Conservation (phyloP, 2,888 invertebrate species). For the Mythimna ferrago region DNA sequence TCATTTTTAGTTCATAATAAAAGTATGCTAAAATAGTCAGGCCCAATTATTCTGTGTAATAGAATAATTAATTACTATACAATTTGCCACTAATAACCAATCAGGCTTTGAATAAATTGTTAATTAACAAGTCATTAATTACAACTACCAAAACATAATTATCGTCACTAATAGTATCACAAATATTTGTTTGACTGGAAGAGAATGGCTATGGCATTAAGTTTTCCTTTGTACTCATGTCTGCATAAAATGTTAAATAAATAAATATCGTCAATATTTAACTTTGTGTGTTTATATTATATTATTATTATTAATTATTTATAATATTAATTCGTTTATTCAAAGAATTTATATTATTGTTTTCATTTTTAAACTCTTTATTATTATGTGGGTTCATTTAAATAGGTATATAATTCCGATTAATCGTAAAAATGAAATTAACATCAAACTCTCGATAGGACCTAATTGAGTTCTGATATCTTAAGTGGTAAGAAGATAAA, state of each 20-base stretch:
- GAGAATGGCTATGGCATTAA: no score
- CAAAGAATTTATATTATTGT: no score
- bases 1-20: no score
- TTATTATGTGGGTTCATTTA: neutral
- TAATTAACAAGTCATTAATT: neutral
- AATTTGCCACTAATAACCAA: neutral
- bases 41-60: no score
- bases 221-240: no score
- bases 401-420: neutral
- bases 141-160: neutral
- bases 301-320: neutral
- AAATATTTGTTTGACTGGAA: neutral
- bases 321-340: no score
- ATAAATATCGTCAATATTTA: neutral
- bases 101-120: neutral
- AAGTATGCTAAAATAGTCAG: neutral
- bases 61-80: neutral
- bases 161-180: neutral
- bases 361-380: no score
- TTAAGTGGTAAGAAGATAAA: neutral
- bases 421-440: neutral
- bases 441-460: neutral
- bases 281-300: neutral
- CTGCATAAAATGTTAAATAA: no score
- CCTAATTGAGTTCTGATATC: neutral